These are phyloP conservation scores for Hetaerina americana DNA, from an alignment of 1,140 invertebrate genomes.

Conservation along the genomic window DNA sequence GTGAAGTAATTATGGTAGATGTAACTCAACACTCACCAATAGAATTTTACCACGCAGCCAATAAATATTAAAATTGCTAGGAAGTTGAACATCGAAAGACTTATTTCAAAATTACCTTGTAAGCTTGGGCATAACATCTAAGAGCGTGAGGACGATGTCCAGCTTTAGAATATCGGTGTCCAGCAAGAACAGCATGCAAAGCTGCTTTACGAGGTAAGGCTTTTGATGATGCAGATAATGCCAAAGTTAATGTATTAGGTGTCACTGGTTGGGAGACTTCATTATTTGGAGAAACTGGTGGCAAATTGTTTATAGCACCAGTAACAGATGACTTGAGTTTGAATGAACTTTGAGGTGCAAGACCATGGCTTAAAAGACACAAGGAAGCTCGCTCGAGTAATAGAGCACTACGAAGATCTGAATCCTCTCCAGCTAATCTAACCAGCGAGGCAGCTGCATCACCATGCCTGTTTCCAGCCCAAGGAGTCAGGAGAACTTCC, in stretches of 20 bases:
- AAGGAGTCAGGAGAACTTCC: conserved; percentile 51
- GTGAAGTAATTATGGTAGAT: too few species aligned
- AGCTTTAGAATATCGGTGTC: conserved; percentile 83
- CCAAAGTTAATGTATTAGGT: not conserved
- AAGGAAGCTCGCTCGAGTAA: conserved; percentile 64
- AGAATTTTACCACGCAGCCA: not conserved
- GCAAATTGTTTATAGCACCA: not conserved
- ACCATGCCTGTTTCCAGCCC: conserved; percentile 55
- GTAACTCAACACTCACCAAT: not conserved
- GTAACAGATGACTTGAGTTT: not conserved
- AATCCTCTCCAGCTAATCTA: conserved; percentile 89
- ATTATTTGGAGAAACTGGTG: not conserved
- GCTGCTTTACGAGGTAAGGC: conserved; percentile 65
- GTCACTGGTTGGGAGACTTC: not conserved
- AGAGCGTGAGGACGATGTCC: conserved; percentile 81
- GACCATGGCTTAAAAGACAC: not conserved
- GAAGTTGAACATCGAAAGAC: not conserved
- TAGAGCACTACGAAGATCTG: conserved; percentile 77
- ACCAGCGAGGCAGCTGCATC: conserved; percentile 90
- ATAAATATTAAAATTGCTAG: conserved; percentile 1
- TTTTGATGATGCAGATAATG: not conserved
- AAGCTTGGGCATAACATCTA: conserved; percentile 81
- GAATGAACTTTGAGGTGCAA: not conserved
- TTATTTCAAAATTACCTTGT: conserved; percentile 46
- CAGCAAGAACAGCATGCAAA: conserved; percentile 93